Percentiles rank a stretch among this genome's conserved stretches.
Evolutionary conservation across 1,140 invertebrate genomes (phyloP).

Genomic region (Atta colombica): DNA sequence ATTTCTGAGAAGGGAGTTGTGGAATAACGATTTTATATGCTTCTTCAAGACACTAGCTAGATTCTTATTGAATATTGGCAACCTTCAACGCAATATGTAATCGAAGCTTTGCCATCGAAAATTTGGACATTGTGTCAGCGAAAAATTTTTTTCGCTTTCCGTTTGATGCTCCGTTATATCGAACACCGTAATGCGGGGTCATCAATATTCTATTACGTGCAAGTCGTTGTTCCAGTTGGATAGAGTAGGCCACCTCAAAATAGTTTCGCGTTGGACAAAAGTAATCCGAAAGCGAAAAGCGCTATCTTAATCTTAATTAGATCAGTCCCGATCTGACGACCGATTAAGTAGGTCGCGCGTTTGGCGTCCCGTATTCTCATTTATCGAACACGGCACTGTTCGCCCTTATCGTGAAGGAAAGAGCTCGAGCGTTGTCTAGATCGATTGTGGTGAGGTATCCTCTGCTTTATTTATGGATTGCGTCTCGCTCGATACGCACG

Average conservation of each 20-base stretch:
- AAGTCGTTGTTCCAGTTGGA: constrained; percentile 67
- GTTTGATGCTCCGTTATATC: constrained; percentile 37
- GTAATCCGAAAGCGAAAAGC: constrained; percentile 65
- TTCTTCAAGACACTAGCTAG: background rate
- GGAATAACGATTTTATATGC: background rate
- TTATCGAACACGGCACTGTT: constrained; percentile 36
- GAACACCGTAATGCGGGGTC: constrained; percentile 43
- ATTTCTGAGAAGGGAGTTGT: background rate
- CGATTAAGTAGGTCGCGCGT: constrained; percentile 47
- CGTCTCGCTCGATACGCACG: constrained; percentile 34
- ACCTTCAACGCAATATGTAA: constrained; percentile 9
- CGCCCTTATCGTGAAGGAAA: constrained; percentile 36
- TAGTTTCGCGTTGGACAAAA: constrained; percentile 61
- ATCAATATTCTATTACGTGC: constrained; percentile 66
- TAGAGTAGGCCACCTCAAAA: constrained; percentile 68
- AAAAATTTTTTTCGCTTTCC: constrained; percentile 18
- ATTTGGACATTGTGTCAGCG: background rate
- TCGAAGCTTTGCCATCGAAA: background rate
- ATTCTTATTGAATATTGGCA: constrained; percentile 2
- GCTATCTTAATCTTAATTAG: constrained; percentile 37
- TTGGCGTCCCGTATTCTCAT: constrained; percentile 31
- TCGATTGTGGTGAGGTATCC: constrained; percentile 15
- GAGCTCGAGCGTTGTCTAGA: constrained; percentile 22
- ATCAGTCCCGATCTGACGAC: constrained; percentile 29
- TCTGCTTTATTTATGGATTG: constrained; percentile 51